Evolutionary conservation across 2,797 vertebrate species (phyloP).

Genomic region (Hypotaenidia philippensis): DNA sequence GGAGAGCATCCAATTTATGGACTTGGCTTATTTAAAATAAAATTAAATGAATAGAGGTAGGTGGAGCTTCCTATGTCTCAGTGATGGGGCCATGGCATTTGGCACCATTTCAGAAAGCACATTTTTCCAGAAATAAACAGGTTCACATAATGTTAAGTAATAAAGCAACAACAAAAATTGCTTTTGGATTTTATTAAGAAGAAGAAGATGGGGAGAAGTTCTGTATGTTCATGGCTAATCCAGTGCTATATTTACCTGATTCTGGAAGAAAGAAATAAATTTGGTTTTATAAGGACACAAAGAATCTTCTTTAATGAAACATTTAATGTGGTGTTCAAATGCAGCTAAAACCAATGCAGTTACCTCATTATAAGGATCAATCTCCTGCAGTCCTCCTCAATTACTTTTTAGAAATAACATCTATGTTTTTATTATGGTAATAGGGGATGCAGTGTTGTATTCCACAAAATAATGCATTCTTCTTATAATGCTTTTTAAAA

Average conservation of each 20-base stretch:
- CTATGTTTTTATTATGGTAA: not conserved
- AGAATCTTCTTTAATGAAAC: not conserved
- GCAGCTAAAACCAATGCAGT: not conserved
- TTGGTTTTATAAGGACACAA: not conserved
- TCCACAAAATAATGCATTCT: not conserved
- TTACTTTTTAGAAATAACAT: not conserved
- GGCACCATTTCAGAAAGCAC: not conserved
- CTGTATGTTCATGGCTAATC: not conserved
- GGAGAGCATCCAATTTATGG: not conserved
- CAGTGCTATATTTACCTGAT: not conserved
- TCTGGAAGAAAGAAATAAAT: not conserved
- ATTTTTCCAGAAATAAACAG: not conserved
- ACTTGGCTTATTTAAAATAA: not conserved
- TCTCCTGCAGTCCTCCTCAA: not conserved
- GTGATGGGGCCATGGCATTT: not conserved
- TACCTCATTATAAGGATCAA: not conserved
- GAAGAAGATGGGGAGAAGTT: not conserved
- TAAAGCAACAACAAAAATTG: not conserved
- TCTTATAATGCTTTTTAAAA: not conserved
- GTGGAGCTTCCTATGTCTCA: not conserved
- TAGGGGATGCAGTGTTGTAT: not conserved
- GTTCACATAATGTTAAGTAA: not conserved
- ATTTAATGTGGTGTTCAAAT: not conserved
- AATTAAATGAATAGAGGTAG: not conserved
- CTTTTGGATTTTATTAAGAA: not conserved